Evolutionary conservation across 2,888 invertebrate species (phyloP), one percentile per base, ranked within the genome.

Genomic region (Serrognathus titanus): DNA sequence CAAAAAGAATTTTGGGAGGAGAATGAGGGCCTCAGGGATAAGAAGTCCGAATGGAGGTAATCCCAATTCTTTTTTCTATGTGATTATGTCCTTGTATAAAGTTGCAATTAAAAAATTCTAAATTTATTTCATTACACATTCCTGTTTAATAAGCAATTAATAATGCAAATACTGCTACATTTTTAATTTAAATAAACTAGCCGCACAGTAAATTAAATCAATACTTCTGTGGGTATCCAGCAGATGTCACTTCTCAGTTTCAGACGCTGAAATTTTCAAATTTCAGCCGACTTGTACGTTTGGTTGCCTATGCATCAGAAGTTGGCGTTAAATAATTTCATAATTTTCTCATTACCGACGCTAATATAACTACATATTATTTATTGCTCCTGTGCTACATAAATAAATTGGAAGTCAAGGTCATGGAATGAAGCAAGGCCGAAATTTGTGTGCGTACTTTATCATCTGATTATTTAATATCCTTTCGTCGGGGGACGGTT

Each of bases 31-130:
- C 31, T 83, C 84, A 16, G 81, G 81, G 50, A 81, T 88, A 79
- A 80, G 87, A 63, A 88, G 88, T 73, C 88, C 88, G 1, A 88
- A 86, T 78, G 88, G 85, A 66, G 76, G 76, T 74, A 66, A 59
- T 48, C 31, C 3, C 36, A 3, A 7, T 24, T 10, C n/a, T 40
- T 24, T 20, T 39, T 2, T 31, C 24, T 6, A 31, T 31, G 7
- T 31, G 7, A 2, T 31, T 3, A 31, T 31, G 7, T 31, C 24
- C 6, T 31, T 31, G 7, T 7, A 3, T 6, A 31, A 3, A 31
- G 4, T 1, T 7, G 7, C 24, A 31, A 7, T 31, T 5, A 24
- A 24, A 35, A n/a, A 10, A 47, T 24, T 31, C 2, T 12, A 45
- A 47, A 47, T 24, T 8, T 24, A 45, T 45, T 10, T 43, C 20